phyloP scores from a whole-genome alignment of 1,140 invertebrate species.

The Brachionus rotundiformis region DNA sequence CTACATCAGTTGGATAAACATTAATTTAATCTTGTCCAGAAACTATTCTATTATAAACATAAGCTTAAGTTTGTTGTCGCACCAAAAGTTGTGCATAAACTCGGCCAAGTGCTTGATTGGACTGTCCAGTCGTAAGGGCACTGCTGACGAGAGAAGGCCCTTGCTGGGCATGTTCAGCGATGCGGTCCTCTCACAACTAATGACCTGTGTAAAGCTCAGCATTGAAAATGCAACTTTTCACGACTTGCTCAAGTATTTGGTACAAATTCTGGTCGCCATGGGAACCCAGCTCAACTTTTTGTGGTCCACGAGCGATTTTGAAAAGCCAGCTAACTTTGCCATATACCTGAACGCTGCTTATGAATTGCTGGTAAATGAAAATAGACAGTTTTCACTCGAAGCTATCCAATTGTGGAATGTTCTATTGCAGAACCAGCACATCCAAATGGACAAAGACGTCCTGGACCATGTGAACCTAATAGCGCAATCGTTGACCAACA shows the following conservation, averaged over 20 bases:
- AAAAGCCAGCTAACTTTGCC: not conserved
- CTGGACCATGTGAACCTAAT: not conserved
- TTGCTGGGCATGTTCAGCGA: slow-evolving; percentile 39
- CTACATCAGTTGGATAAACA: slow-evolving; percentile 48
- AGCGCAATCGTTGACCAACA: not conserved
- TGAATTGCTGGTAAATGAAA: slow-evolving; percentile 28
- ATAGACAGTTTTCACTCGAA: slow-evolving; percentile 6
- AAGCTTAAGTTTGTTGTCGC: not conserved
- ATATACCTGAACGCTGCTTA: slow-evolving; percentile 31
- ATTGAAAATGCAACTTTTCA: not conserved
- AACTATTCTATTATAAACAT: slow-evolving; percentile 41
- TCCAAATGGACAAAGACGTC: not conserved
- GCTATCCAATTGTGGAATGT: slow-evolving; percentile 38
- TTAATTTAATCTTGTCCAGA: not conserved
- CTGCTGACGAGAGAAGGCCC: not conserved
- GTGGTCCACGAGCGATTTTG: not conserved
- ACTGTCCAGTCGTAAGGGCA: slow-evolving; percentile 32
- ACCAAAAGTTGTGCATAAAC: slow-evolving; percentile 3
- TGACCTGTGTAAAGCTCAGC: slow-evolving; percentile 39
- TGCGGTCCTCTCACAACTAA: slow-evolving; percentile 22
- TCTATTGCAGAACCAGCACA: slow-evolving; percentile 14
- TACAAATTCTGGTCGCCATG: slow-evolving; percentile 36
- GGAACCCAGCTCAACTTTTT: slow-evolving; percentile 13
- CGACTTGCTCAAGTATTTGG: not conserved
- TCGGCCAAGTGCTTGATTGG: slow-evolving; percentile 25